phyloP scores from a whole-genome alignment of 2,113 vertebrate genomes.

The Malurus melanocephalus region DNA sequence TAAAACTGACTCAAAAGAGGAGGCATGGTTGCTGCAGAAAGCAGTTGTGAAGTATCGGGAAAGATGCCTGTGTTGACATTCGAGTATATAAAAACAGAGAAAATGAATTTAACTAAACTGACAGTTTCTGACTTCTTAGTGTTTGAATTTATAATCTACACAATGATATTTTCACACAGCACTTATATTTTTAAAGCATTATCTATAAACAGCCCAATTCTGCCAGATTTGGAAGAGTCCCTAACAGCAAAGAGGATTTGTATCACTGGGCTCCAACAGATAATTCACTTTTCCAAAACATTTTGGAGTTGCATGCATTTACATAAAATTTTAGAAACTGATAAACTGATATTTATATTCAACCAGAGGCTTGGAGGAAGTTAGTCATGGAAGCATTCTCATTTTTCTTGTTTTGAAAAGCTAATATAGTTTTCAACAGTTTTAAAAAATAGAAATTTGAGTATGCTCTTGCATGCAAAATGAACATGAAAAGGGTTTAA shows the following conservation, averaged over 20 bases:
- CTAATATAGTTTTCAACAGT: neutral
- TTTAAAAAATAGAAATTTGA: neutral
- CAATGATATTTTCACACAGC: neutral
- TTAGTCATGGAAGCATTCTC: neutral
- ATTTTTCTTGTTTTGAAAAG: slow-evolving; percentile 10
- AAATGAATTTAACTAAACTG: neutral
- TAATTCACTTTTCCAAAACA: neutral
- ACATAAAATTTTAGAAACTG: neutral
- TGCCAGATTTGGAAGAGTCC: neutral
- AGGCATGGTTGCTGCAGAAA: neutral
- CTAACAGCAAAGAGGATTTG: neutral
- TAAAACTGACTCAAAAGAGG: neutral
- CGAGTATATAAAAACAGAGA: neutral
- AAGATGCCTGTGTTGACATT: neutral
- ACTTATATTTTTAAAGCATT: neutral
- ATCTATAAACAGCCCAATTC: neutral
- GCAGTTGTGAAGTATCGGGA: neutral
- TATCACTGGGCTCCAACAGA: neutral
- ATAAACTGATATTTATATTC: slow-evolving; percentile 4
- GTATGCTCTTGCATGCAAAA: slow-evolving; percentile 6
- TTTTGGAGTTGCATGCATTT: neutral
- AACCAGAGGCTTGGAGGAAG: neutral
- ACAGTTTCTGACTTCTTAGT: neutral
- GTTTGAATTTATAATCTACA: neutral
- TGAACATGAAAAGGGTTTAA: slow-evolving; percentile 10